A percentile compares a stretch with the other conserved stretches of the same genome.
Conservation (phyloP, 2,797 vertebrate species). For the Cyprinodon diabolis region DNA sequence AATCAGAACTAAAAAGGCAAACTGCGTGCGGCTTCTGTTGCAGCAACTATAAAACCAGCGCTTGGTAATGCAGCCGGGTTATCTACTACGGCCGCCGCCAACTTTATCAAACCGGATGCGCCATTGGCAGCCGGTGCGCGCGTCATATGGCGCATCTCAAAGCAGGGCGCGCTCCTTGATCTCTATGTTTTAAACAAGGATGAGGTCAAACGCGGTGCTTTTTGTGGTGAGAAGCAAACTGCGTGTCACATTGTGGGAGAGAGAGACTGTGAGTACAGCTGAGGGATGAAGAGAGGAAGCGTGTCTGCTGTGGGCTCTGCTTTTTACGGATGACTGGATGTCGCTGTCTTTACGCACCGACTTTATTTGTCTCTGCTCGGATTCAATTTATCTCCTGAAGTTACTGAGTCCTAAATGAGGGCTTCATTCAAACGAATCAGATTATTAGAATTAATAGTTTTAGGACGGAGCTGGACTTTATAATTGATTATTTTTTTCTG, state of each 20-base stretch:
- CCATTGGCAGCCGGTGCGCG: background rate
- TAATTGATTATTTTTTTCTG: background rate
- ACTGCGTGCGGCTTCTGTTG: background rate
- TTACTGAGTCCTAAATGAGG: background rate
- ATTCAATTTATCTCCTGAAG: background rate
- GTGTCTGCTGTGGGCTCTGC: background rate
- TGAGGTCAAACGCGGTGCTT: background rate
- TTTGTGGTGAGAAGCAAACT: background rate
- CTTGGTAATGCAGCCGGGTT: background rate
- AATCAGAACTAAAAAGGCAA: no score
- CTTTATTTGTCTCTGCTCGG: background rate
- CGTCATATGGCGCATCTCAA: background rate
- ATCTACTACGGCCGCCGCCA: background rate
- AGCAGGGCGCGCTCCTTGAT: background rate
- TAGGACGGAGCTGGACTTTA: conserved; percentile 13
- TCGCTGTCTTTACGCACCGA: conserved; percentile 11
- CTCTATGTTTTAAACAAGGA: background rate
- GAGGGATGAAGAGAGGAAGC: background rate
- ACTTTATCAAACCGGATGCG: background rate
- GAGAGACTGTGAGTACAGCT: background rate
- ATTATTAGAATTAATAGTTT: background rate
- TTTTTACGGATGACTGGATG: conserved; percentile 13
- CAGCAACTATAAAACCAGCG: background rate
- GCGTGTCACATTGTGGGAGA: background rate
- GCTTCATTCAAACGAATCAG: background rate